A percentile compares a stretch with the other conserved stretches of the same genome.
phyloP scores from a whole-genome alignment of 2,113 vertebrate species.

The Actinemys pallida region DNA sequence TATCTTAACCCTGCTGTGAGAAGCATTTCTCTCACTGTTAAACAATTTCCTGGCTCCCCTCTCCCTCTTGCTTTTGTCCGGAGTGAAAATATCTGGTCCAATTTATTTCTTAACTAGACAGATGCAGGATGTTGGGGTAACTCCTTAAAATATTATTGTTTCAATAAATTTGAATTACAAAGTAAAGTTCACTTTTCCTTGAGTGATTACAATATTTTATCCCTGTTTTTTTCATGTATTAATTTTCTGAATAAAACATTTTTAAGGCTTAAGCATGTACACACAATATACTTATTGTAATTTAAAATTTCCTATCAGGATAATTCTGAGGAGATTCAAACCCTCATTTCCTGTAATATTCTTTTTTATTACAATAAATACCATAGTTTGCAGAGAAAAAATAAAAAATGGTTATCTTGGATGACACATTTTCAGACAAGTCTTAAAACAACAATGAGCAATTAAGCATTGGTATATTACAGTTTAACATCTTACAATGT shows the following conservation, averaged over 20 bases:
- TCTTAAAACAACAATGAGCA: conserved; percentile 16
- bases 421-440: neutral
- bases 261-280: neutral
- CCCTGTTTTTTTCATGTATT: neutral
- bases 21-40: neutral
- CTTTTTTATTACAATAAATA: neutral
- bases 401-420: neutral
- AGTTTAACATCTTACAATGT: neutral
- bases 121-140: neutral
- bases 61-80: neutral
- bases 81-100: neutral
- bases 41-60: neutral
- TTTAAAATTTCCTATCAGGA: neutral
- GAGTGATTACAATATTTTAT: accelerated
- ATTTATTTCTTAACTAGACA: neutral
- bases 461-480: neutral
- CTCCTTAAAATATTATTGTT: neutral
- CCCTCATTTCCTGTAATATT: neutral
- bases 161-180: neutral
- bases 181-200: neutral
- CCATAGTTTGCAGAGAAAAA: neutral
- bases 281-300: neutral
- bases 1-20: neutral
- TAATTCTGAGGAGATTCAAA: neutral
- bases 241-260: neutral